These are phyloP conservation scores for Rattus norvegicus DNA, from an alignment of 2,113 vertebrate species.

Conservation along the genomic window GRCr8 NC_086019.1:229036001-229036500, in stretches of 20 bases:
- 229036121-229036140: background rate
- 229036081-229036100: background rate
- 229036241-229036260: conserved; percentile 19
- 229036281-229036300: background rate
- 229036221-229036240: conserved; percentile 37
- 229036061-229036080: background rate
- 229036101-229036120: background rate
- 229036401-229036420: conserved; percentile 18
- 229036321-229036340: background rate
- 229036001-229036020: too few relatives aligned
- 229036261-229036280: conserved; percentile 7
- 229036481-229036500: conserved; percentile 57
- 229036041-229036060: background rate
- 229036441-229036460: conserved; percentile 60
- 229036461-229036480: conserved; percentile 70
- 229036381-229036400: conserved; percentile 39
- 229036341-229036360: conserved; percentile 19
- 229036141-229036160: background rate
- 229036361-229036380: background rate
- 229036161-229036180: background rate
- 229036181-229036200: background rate
- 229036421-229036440: conserved; percentile 42
- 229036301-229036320: background rate
- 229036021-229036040: background rate
- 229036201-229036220: conserved; percentile 17